Base-by-base conservation (phyloP, 1,140 invertebrate genomes). In the Samia ricini region DNA sequence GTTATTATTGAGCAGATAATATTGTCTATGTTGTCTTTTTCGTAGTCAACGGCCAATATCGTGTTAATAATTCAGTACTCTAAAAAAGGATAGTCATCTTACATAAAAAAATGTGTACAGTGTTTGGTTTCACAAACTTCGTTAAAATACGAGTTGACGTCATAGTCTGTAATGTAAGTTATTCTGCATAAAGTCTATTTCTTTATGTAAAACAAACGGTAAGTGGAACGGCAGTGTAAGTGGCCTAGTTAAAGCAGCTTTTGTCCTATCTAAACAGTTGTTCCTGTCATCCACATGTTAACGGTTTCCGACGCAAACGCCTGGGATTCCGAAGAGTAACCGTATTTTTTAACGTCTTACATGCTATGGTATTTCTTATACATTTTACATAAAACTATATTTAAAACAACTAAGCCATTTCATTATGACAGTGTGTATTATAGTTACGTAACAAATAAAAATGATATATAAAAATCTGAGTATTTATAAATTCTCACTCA, bases 241-340 rank as follows among this genome's bases (percentile, higher is more conserved):
- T 66, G 66, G 62, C 76, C 79, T 61, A 77, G 68, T 79, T 77
- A 70, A 61, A 71, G 65, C 75, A 71, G 65, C 75, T 72, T 70
- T 77, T 74, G 79, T 81, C 75, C 71, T 75, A 73, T 81, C 70
- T 74, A 76, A 79, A 76, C 73, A 81, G 73, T 73, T 71, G 68
- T 74, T 66, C 64, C 64, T 70, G 67, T 59, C 67, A 61, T 60
- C 66, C 64, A 49, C 61, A 42, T 42, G 33, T 42, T 58, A 8
- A 55, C 52, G 24, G 52, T 55, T 55, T 55, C 24, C 52, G 21
- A 55, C 21, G 1, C 18, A 6, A 51, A 55, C 6, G 52, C 10
- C 24, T 55, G 10, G 15, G 52, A 52, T 21, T 1, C 20, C 24
- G 52, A n/a, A 55, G 52, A 24, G 10, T 12, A 42, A 12, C 15